A percentile compares a stretch with the other conserved stretches of the same genome.
Evolutionary conservation across 2,113 vertebrate genomes (phyloP).

Genomic region (Ursus arctos): DNA sequence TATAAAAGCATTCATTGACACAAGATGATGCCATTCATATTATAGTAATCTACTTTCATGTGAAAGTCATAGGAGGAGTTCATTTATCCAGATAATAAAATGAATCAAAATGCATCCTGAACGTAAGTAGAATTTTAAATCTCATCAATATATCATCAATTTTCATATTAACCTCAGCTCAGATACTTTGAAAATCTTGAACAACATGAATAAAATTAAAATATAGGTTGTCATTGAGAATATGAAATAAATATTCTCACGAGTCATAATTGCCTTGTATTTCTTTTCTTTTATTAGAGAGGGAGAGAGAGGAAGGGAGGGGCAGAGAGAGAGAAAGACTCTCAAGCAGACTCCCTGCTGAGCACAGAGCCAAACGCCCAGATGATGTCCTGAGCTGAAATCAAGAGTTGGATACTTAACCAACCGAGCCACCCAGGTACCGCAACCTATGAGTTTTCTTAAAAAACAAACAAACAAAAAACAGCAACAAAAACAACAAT

Average conservation of each 20-base stretch:
- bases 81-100: background rate
- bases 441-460: background rate
- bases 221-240: background rate
- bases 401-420: no score
- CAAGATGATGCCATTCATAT: background rate
- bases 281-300: background rate
- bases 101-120: background rate
- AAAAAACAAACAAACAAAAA: no score
- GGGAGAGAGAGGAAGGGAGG: background rate
- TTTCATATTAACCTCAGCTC: background rate
- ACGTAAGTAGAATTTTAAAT: background rate
- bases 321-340: background rate
- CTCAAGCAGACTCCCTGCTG: background rate
- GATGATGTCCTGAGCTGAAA: background rate
- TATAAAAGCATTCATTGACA: background rate
- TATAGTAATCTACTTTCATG: background rate
- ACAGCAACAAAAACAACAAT: background rate
- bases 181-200: background rate
- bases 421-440: background rate
- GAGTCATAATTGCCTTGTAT: background rate
- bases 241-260: conserved; percentile 16
- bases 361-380: background rate
- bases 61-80: background rate
- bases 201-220: conserved; percentile 17
- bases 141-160: background rate